Evolutionary conservation across 2,797 vertebrate species (phyloP).

Genomic region (Apodemus agrarius): DNA sequence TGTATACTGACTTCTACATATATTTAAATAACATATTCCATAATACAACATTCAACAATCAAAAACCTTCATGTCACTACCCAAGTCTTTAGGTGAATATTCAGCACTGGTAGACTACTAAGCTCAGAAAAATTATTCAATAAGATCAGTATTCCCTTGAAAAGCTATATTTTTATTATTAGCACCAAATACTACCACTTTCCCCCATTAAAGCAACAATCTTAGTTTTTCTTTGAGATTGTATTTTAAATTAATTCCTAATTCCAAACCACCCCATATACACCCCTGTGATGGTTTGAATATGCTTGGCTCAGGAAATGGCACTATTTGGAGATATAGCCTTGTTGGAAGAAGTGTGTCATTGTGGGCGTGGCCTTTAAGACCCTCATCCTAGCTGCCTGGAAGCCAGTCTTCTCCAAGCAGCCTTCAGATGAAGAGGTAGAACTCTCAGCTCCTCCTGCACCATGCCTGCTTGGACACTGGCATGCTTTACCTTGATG

Average conservation of each 20-base stretch:
- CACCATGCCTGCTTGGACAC: no score
- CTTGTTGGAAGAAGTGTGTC: background rate
- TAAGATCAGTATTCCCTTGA: background rate
- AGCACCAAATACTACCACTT: background rate
- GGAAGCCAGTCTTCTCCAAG: background rate
- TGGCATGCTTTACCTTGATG: no score
- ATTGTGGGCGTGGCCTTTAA: background rate
- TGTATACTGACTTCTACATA: background rate
- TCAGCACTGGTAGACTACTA: background rate
- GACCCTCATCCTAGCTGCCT: background rate
- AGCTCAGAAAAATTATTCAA: background rate
- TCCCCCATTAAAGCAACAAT: background rate
- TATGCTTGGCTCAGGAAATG: background rate
- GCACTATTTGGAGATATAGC: background rate
- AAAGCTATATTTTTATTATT: background rate
- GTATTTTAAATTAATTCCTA: background rate
- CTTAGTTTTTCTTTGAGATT: background rate
- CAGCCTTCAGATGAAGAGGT: no score
- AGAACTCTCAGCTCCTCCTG: no score
- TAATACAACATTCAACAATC: background rate
- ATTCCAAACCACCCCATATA: background rate
- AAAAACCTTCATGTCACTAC: background rate
- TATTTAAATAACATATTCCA: background rate
- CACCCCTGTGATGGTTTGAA: background rate
- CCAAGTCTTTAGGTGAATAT: background rate